These are phyloP conservation scores for Dasyprocta punctata DNA, from an alignment of 2,113 vertebrate genomes.

Conservation along the genomic window DNA sequence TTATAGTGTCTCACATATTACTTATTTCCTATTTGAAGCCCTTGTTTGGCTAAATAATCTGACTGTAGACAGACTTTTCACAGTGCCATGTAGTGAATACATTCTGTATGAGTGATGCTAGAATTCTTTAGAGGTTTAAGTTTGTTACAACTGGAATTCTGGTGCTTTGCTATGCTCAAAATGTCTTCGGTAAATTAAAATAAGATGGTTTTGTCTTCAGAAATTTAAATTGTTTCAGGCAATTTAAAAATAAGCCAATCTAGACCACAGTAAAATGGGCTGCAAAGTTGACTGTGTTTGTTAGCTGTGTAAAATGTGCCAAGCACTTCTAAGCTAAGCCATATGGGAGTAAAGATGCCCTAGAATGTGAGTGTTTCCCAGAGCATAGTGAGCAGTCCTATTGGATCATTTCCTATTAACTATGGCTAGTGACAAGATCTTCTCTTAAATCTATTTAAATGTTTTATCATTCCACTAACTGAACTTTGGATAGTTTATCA, in stretches of 20 bases:
- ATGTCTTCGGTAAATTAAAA: slow-evolving; percentile 2
- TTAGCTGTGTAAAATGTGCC: neutral
- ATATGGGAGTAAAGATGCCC: neutral
- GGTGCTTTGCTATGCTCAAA: neutral
- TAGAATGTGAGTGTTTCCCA: neutral
- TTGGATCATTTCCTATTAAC: neutral
- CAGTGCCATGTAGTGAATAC: neutral
- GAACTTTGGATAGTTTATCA: neutral
- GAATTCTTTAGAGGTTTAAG: neutral
- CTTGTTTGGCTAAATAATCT: neutral
- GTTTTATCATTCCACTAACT: neutral
- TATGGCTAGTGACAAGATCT: neutral
- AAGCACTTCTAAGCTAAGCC: neutral
- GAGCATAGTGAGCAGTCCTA: neutral
- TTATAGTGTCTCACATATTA: neutral
- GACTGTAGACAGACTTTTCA: neutral
- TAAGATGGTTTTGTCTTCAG: neutral
- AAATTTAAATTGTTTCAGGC: neutral
- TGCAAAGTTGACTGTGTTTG: neutral
- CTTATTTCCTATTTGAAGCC: neutral
- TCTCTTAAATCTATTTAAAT: neutral
- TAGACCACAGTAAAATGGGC: neutral
- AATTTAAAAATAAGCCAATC: slow-evolving; percentile 48
- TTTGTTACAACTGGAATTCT: neutral
- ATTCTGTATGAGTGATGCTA: neutral